Conservation (phyloP, 2,888 invertebrate species). For the Spodoptera exigua region DNA sequence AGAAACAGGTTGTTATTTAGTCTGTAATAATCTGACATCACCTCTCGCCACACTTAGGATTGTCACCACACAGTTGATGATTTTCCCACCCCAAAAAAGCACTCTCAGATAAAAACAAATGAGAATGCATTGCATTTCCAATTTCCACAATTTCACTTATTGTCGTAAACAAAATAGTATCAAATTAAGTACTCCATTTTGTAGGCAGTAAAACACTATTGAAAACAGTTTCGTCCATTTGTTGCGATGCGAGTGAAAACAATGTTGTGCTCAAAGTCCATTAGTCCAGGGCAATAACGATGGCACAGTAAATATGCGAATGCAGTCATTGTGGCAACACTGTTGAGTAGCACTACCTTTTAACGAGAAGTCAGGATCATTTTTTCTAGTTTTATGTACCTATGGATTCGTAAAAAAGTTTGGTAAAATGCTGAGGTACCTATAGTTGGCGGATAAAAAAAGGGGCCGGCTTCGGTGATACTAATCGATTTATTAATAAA, state of each 20-base stretch:
- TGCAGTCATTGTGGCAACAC: slow-evolving; percentile 64
- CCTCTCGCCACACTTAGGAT: too few relatives aligned
- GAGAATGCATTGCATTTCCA: too few relatives aligned
- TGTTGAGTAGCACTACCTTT: slow-evolving; percentile 63
- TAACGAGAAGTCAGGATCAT: slow-evolving; percentile 43
- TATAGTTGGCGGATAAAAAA: too few relatives aligned
- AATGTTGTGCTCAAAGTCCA: slow-evolving; percentile 84
- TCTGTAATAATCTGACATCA: too few relatives aligned
- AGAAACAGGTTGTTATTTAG: too few relatives aligned
- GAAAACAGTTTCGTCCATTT: slow-evolving; percentile 72
- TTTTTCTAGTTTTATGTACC: slow-evolving; percentile 38
- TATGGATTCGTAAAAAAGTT: slow-evolving; percentile 2
- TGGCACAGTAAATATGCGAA: slow-evolving; percentile 76
- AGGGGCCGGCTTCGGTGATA: too few relatives aligned
- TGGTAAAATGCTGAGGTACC: too few relatives aligned
- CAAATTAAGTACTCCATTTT: slow-evolving; percentile 45
- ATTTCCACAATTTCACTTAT: neutral
- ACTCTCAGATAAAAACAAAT: too few relatives aligned
- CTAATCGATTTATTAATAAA: too few relatives aligned
- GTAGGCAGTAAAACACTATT: slow-evolving; percentile 67
- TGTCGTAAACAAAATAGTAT: slow-evolving; percentile 12
- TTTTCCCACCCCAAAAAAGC: too few relatives aligned
- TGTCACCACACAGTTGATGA: too few relatives aligned
- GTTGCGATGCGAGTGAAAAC: slow-evolving; percentile 78
- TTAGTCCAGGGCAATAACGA: slow-evolving; percentile 74